Percentiles rank a stretch among this genome's conserved stretches.
Evolutionary conservation across 2,888 invertebrate species (phyloP).

Genomic region (Patella caerulea): DNA sequence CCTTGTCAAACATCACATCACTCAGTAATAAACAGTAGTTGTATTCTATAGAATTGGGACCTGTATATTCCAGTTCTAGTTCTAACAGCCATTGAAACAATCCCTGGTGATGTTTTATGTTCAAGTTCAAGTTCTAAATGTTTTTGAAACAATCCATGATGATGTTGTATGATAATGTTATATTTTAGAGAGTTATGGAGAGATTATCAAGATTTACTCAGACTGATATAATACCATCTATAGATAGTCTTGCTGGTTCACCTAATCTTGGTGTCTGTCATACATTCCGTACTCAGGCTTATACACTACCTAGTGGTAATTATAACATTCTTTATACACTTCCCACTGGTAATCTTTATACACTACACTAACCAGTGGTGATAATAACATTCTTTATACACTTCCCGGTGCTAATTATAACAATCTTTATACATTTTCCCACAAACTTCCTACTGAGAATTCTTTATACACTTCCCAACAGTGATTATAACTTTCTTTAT

Average conservation of each 20-base stretch:
- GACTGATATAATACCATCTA: slow-evolving; percentile 87
- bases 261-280: slow-evolving; percentile 88
- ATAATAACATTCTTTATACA: slow-evolving; percentile 15
- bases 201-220: slow-evolving; percentile 84
- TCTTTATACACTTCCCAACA: slow-evolving; percentile 55
- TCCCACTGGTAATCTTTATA: slow-evolving; percentile 33
- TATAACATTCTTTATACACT: slow-evolving; percentile 7
- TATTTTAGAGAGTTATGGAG: slow-evolving; percentile 79
- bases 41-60: too few relatives aligned
- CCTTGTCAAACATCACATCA: too few relatives aligned
- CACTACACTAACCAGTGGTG: slow-evolving; percentile 64
- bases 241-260: slow-evolving; percentile 83
- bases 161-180: background rate
- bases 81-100: too few relatives aligned
- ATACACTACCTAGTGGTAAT: slow-evolving; percentile 65
- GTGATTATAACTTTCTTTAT: slow-evolving; percentile 43
- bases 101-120: background rate
- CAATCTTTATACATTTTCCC: slow-evolving; percentile 44
- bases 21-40: too few relatives aligned
- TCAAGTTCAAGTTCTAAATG: too few relatives aligned
- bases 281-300: slow-evolving; percentile 80
- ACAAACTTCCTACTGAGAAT: too few relatives aligned
- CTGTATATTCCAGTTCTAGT: too few relatives aligned
- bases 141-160: too few relatives aligned
- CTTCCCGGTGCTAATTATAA: too few relatives aligned